A percentile compares a stretch with the other conserved stretches of the same genome.
phyloP scores from a whole-genome alignment of 1,140 invertebrate genomes.

The Pantala flavescens region DNA sequence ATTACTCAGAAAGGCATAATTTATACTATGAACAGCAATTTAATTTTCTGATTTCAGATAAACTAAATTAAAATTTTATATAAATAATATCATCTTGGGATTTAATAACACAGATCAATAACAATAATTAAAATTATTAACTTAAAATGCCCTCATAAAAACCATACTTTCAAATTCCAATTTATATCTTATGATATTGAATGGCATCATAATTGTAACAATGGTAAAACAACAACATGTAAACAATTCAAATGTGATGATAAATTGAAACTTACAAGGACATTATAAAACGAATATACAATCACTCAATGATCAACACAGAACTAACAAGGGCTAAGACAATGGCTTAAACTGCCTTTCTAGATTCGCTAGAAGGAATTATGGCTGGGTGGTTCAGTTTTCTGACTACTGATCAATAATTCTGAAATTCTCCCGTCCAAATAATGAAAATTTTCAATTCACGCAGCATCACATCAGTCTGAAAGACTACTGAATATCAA shows the following conservation, averaged over 20 bases:
- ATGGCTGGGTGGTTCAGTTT: too few relatives aligned
- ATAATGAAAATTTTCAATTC: background rate
- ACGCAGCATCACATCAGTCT: constrained; percentile 3
- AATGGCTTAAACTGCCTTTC: background rate
- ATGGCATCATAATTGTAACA: background rate
- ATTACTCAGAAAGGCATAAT: background rate
- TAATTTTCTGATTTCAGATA: too few relatives aligned
- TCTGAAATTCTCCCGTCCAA: background rate
- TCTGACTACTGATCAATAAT: too few relatives aligned
- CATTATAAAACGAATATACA: too few relatives aligned
- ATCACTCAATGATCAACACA: too few relatives aligned
- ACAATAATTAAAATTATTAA: background rate
- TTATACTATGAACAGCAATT: background rate
- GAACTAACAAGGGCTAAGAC: background rate
- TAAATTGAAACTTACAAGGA: too few relatives aligned
- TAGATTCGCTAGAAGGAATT: background rate
- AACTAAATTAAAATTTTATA: background rate
- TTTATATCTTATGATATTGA: background rate
- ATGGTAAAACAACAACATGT: background rate
- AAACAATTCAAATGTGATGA: background rate
- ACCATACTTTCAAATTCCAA: background rate
- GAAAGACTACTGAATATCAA: constrained; percentile 2
- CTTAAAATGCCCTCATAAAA: background rate
- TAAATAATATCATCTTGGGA: constrained; percentile 11
- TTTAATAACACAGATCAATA: background rate